A percentile compares a stretch with the other conserved stretches of the same genome.
These are phyloP conservation scores for Chrysocyon brachyurus DNA, from an alignment of 2,797 vertebrate genomes.

Conservation along the genomic window DNA sequence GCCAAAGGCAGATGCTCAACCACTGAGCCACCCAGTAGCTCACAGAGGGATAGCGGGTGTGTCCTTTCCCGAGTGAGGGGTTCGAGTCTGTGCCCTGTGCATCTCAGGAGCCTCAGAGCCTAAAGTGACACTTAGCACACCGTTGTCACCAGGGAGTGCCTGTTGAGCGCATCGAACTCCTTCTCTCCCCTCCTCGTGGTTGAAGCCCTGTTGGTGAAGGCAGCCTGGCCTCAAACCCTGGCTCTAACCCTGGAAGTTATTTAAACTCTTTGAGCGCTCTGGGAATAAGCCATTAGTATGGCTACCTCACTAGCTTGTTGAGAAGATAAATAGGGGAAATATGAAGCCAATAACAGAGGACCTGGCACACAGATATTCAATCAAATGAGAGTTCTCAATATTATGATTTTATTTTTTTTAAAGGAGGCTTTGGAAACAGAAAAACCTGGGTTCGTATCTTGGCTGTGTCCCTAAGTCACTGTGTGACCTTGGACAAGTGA, in stretches of 20 bases:
- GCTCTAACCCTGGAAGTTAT: background rate
- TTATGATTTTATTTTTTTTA: background rate
- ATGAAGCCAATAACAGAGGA: background rate
- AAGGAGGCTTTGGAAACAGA: constrained; percentile 5
- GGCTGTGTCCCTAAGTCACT: background rate
- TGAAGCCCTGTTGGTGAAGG: background rate
- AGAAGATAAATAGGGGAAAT: background rate
- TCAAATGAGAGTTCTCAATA: background rate
- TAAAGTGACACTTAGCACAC: background rate
- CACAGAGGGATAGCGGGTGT: fast-evolving
- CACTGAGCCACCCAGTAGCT: background rate
- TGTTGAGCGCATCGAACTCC: background rate
- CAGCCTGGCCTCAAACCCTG: background rate
- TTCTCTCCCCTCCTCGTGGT: background rate
- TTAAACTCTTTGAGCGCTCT: background rate
- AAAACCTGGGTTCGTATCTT: constrained; percentile 14
- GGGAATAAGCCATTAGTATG: background rate
- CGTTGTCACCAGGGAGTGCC: background rate
- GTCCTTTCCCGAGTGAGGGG: too few relatives aligned
- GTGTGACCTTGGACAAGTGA: background rate
- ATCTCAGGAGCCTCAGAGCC: background rate
- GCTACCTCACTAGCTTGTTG: background rate
- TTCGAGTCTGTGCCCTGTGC: fast-evolving
- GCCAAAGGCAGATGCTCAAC: background rate
- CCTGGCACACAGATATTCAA: background rate